A percentile compares a stretch with the other conserved stretches of the same genome.
Conservation (phyloP, 2,888 invertebrate genomes). For the Thymelicus lineola region DNA sequence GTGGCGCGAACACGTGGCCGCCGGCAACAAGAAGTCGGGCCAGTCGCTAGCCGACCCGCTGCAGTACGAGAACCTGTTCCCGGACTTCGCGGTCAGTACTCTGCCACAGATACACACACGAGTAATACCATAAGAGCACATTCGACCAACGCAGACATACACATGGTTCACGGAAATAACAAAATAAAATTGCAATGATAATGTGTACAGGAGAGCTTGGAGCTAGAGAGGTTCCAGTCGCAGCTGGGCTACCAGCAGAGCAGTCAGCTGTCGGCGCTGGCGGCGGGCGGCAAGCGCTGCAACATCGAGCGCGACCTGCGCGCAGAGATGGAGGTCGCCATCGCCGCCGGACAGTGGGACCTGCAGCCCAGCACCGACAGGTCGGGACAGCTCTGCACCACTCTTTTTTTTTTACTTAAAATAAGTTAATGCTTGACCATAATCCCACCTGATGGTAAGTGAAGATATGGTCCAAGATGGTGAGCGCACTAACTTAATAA, state of each 20-base stretch:
- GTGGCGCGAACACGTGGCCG: constrained; percentile 93
- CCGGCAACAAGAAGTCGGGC: constrained; percentile 95
- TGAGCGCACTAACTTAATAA: too few relatives aligned
- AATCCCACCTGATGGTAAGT: too few relatives aligned
- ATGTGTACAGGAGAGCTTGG: constrained; percentile 61
- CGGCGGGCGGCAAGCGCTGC: constrained; percentile 51
- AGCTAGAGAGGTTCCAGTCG: constrained; percentile 64
- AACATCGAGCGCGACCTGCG: constrained; percentile 64
- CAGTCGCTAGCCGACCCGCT: constrained; percentile 98
- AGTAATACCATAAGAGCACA: too few relatives aligned
- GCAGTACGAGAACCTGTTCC: constrained; percentile 98
- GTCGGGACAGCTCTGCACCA: constrained; percentile 36
- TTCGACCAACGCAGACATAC: too few relatives aligned
- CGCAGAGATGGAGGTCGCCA: constrained; percentile 51
- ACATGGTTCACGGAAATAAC: too few relatives aligned
- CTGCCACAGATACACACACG: too few relatives aligned
- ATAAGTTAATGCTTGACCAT: too few relatives aligned
- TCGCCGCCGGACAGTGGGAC: constrained; percentile 39
- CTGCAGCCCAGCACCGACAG: constrained; percentile 37
- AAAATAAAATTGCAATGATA: too few relatives aligned
- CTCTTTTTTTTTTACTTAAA: too few relatives aligned
- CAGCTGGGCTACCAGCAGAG: constrained; percentile 53
- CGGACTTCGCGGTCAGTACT: constrained; percentile 80
- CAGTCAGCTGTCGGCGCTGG: constrained; percentile 49
- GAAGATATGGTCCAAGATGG: too few relatives aligned